Percentiles rank a stretch among this genome's conserved stretches.
These are phyloP conservation scores for Lasioglossum vierecki DNA, from an alignment of 2,888 invertebrate species.

Conservation along the genomic window DNA sequence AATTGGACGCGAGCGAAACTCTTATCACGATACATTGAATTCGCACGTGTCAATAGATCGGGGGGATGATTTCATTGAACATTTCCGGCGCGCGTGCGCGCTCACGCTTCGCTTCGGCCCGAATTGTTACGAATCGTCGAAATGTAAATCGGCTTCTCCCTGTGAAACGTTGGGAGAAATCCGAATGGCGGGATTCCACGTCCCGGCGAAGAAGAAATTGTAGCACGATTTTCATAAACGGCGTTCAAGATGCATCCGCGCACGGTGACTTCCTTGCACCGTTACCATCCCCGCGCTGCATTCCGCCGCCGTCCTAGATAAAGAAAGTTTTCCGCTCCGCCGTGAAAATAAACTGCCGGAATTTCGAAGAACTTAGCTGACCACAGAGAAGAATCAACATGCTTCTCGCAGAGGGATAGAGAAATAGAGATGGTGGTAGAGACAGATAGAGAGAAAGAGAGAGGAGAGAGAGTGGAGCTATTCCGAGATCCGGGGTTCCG, in stretches of 20 bases:
- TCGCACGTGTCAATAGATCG: slow-evolving; percentile 13
- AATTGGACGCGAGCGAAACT: not conserved
- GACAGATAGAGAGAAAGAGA: no score
- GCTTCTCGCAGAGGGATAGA: slow-evolving; percentile 49
- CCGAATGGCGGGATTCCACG: not conserved
- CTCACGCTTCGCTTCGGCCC: not conserved
- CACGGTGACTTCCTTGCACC: not conserved
- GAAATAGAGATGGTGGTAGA: not conserved
- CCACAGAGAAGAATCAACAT: slow-evolving; percentile 58
- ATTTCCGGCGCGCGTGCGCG: not conserved
- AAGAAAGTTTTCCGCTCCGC: slow-evolving; percentile 31
- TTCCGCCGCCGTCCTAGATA: slow-evolving; percentile 9
- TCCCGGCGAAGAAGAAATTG: slow-evolving; percentile 13
- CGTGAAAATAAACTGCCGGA: slow-evolving; percentile 43
- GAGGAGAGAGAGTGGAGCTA: not conserved
- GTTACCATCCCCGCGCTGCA: slow-evolving; percentile 19
- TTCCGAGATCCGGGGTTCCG: slow-evolving; percentile 24
- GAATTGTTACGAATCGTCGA: slow-evolving; percentile 11
- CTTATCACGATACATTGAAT: slow-evolving; percentile 10
- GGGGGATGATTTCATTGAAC: slow-evolving; percentile 3
- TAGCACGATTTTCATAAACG: slow-evolving; percentile 13
- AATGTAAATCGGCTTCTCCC: slow-evolving; percentile 3
- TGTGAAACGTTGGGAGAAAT: slow-evolving; percentile 4
- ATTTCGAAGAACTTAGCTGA: slow-evolving; percentile 41
- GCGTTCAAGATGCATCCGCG: not conserved